Evolutionary conservation across 1,140 invertebrate genomes (phyloP), one percentile per base, ranked within the genome.

Genomic region (Dryas iulia): DNA sequence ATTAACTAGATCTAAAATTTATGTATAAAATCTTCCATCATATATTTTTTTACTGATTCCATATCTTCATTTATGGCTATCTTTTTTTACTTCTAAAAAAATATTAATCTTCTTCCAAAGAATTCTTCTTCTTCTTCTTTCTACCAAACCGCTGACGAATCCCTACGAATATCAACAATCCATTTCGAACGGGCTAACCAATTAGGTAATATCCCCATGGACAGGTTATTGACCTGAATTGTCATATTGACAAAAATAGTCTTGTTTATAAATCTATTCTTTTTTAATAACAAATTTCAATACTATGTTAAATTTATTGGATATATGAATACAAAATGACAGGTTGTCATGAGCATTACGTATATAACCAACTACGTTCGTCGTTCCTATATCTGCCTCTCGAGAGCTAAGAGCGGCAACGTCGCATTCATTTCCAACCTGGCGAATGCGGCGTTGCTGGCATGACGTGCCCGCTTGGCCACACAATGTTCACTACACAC

Each of bases 391-490:
- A 69, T 69, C 56, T 69, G 68, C 53, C 47, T 64, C 57, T 62
- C 24, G 39, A 31, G 47, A 58, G 28, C 0, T 33, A 68, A 69
- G 69, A 54, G 71, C 66, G 76, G 76, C 76, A 78, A 78, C 76
- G 73, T 65, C 73, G 73, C 76, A 59, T 67, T 67, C 58, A 58
- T 57, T 66, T 52, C 59, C 71, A 64, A 54, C 64, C 62, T 28
- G 54, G 57, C 33, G 59, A 66, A 63, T 54, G 69, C 76, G 71
- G 64, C 31, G 76, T 77, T 75, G 70, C 70, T 63, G 64, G 66
- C 71, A 57, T 66, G 67, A 47, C 65, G 65, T 71, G 69, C 64
- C 35, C 58, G 61, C 28, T 58, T 28, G 59, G 60, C 30, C 68
- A 70, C 56, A n/a, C n/a, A n/a, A n/a, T n/a, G n/a, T n/a, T n/a